phyloP scores from a whole-genome alignment of 2,888 invertebrate species.

The Patella ulyssiponensis region DNA sequence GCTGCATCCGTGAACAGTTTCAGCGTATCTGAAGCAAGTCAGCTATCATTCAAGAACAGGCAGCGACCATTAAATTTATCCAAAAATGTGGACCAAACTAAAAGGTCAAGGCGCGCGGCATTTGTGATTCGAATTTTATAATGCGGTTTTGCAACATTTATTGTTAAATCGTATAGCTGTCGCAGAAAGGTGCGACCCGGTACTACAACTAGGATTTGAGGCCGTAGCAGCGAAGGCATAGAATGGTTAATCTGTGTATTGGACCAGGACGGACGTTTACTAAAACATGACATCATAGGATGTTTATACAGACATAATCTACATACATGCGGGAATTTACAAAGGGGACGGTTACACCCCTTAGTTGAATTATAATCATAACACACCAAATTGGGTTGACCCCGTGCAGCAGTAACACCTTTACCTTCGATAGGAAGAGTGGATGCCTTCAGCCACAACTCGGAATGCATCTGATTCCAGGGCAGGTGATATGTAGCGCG shows the following conservation, averaged over 20 bases:
- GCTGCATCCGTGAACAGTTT: constrained; percentile 14
- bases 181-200: background rate
- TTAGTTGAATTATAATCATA: background rate
- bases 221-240: background rate
- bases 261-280: background rate
- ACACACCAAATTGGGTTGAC: background rate
- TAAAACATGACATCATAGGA: background rate
- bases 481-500: too few species aligned
- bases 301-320: background rate
- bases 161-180: background rate
- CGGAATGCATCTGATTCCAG: background rate
- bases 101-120: background rate
- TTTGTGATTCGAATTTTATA: background rate
- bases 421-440: background rate
- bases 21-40: background rate
- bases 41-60: background rate
- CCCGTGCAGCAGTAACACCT: too few species aligned
- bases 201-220: background rate
- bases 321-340: background rate
- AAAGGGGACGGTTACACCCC: background rate
- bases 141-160: background rate
- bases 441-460: background rate
- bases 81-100: background rate
- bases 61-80: background rate
- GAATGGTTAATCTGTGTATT: too few species aligned